A percentile compares a stretch with the other conserved stretches of the same genome.
These are phyloP conservation scores for Rousettus leschenaultii DNA, from an alignment of 2,113 vertebrate species.

Conservation along the genomic window DNA sequence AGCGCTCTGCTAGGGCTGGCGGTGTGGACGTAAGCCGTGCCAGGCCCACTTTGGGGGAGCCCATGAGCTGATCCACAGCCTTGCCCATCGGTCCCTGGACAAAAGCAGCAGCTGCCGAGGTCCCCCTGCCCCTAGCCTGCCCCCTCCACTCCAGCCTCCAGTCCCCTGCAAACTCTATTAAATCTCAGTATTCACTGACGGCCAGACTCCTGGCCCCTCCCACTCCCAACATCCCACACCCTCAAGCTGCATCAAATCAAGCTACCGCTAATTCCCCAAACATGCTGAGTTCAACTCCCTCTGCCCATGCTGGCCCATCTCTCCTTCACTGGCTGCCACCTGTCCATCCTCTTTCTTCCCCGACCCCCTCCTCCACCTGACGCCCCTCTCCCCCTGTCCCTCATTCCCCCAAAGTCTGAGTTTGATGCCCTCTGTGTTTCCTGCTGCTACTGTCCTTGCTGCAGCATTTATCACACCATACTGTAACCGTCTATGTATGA, in stretches of 20 bases:
- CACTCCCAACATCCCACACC: not conserved
- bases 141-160: not conserved
- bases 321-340: not conserved
- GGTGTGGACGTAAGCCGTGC: not conserved
- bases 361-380: not conserved
- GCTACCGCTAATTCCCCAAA: no score
- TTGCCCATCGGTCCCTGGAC: not conserved
- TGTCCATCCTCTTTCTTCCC: not conserved
- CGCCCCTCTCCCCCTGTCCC: not conserved
- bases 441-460: fast-evolving
- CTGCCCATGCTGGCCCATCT: not conserved
- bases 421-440: not conserved
- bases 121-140: not conserved
- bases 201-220: not conserved
- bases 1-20: not conserved
- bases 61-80: not conserved
- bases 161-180: not conserved
- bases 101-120: not conserved
- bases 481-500: not conserved
- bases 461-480: fast-evolving
- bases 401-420: not conserved
- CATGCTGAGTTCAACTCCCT: not conserved
- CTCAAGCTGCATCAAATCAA: not conserved
- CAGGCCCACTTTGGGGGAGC: not conserved
- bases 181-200: not conserved